Base-by-base conservation (phyloP, 64 coral and sea anemone species). In the Stylophora pistillata region DNA sequence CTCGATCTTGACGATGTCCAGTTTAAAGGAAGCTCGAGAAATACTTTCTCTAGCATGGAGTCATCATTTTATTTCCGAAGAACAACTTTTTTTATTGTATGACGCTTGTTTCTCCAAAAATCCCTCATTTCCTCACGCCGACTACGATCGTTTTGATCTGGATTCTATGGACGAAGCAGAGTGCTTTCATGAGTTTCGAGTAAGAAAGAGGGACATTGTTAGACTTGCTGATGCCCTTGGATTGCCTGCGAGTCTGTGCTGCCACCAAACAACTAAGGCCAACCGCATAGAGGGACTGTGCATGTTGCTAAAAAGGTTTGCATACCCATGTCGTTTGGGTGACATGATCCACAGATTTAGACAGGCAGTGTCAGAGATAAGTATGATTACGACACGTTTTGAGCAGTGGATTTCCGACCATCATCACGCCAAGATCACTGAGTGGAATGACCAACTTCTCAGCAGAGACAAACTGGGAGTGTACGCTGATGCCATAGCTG, bases 101-200 rank as follows among this genome's bases (percentile, higher is more conserved):
- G n/a, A n/a, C n/a, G n/a, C n/a, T n/a, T n/a, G n/a, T n/a, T n/a
- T n/a, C n/a, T n/a, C n/a, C n/a, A n/a, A n/a, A n/a, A n/a, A n/a
- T n/a, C n/a, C n/a, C n/a, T n/a, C n/a, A n/a, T n/a, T n/a, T n/a
- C n/a, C n/a, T n/a, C n/a, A n/a, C n/a, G n/a, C n/a, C n/a, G 72
- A 87, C 58, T 76, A 87, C 72, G 13, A 58, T 34, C 56, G 72
- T 21, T 76, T 87, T 15, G 55, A 87, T 30, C 72, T 76, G 4
- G 86, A 87, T 58, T 20, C 55, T 33, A 87, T 75, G 52, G 72
- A 87, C 56, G 72, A 87, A 56, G 31, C 85, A 27, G 85, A 87
- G 56, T 87, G 70, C 26, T 87, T 87, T 29, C 69, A 58, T 7
- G 71, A 75, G 53, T 87, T 87, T 74, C 85, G 85, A 16, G 72